A percentile compares a stretch with the other conserved stretches of the same genome.
Conservation (phyloP, 2,797 vertebrate genomes). For the Sternotherus odoratus region DNA sequence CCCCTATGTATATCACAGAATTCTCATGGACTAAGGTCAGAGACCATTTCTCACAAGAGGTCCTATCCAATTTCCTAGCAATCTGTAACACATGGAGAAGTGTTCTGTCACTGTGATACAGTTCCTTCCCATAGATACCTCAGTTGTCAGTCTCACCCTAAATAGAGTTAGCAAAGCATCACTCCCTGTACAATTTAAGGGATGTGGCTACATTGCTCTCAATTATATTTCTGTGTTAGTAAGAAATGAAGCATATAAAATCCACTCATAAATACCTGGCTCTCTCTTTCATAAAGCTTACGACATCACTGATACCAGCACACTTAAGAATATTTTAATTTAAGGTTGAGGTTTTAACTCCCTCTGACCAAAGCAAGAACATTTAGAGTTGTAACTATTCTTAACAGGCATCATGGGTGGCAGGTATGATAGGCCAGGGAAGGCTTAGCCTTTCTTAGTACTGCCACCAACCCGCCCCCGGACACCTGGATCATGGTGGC, state of each 20-base stretch:
- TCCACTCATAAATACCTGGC: neutral
- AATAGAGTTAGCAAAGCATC: neutral
- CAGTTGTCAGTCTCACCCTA: neutral
- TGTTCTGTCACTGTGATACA: slow-evolving; percentile 4
- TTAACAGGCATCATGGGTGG: neutral
- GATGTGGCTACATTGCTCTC: neutral
- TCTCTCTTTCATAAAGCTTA: neutral
- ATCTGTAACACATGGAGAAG: slow-evolving; percentile 10
- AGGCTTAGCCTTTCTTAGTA: too few relatives aligned
- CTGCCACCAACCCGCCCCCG: fast-evolving
- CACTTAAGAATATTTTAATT: too few relatives aligned
- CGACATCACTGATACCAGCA: neutral
- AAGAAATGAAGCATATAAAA: fast-evolving
- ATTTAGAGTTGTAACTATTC: neutral
- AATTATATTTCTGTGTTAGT: neutral
- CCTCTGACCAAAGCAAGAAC: neutral
- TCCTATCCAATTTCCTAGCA: slow-evolving; percentile 36
- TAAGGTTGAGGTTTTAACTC: neutral
- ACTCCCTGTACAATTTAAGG: neutral
- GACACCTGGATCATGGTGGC: too few relatives aligned
- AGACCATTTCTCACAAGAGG: neutral
- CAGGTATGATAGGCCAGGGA: too few relatives aligned
- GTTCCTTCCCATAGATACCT: neutral
- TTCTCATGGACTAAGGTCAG: neutral
- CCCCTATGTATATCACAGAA: neutral